Conservation (phyloP, 2,797 vertebrate genomes). For the Lemur catta region DNA sequence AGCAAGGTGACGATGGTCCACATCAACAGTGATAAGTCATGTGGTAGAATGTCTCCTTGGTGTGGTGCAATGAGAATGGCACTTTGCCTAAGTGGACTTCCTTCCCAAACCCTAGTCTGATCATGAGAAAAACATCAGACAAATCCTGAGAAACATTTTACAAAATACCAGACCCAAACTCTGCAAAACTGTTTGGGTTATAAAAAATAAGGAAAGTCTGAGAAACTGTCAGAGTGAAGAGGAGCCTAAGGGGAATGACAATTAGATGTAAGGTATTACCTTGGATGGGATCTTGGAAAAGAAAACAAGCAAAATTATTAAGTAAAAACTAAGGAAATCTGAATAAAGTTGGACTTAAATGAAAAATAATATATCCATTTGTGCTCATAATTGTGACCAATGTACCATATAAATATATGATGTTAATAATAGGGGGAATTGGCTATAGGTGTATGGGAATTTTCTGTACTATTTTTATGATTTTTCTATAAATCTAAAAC, state of each 20-base stretch:
- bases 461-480: background rate
- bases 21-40: background rate
- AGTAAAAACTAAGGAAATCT: background rate
- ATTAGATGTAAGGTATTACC: background rate
- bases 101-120: background rate
- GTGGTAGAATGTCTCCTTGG: background rate
- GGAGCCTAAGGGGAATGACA: background rate
- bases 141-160: background rate
- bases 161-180: background rate
- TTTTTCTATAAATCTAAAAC: background rate
- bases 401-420: background rate
- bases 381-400: background rate
- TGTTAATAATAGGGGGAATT: background rate
- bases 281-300: background rate
- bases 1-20: background rate
- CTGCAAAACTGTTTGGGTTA: background rate
- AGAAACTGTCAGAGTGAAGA: background rate
- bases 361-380: background rate
- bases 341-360: background rate
- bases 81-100: background rate
- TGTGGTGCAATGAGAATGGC: background rate
- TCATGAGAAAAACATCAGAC: background rate
- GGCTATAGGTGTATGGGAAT: fast-evolving
- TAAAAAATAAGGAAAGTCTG: background rate
- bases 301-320: background rate